Base-by-base conservation (phyloP, 2,888 invertebrate species). In the Yponomeuta cagnagella region DNA sequence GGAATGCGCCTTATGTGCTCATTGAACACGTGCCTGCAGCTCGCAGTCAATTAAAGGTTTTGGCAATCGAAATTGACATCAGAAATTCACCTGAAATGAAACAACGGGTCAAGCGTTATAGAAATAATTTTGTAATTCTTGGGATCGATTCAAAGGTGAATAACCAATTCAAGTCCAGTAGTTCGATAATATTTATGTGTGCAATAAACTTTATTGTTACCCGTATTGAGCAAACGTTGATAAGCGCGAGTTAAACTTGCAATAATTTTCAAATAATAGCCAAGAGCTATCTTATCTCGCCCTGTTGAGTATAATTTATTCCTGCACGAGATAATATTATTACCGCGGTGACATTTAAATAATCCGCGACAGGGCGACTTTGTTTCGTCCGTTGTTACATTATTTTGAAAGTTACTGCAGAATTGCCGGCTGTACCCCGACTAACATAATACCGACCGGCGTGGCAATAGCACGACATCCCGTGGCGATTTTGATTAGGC, bases 281-380 rank as follows among this genome's bases (percentile, higher is more conserved):
- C 43, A 12, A 15, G 15, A 12, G 10, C 43, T 67, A 37, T 43
- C 43, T 67, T 43, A 67, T 43, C 43, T 30, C 6, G 37, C 33
- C 8, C 9, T 15, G 9, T 67, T 67, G 37, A 43, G 43, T 37
- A 33, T 33, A 67, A 67, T 37, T n/a, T 67, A 37, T 37, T n/a
- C 31, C 67, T 9, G 43, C 43, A 37, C 67, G 23, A 67, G 67
- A 67, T 67, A 37, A 67, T 33, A 43, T 30, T 67, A 67, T 67
- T 43, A 8, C 65, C 43, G 43, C 43, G 12, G 15, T 12, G 67
- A 67, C 67, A 67, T 67, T 67, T n/a, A 67, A 67, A 67, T 67
- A 67, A 67, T 67, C 43, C 6, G 67, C 37, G 33, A 67, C 67
- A 37, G 33, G 67, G 33, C 67, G 33, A 67, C 67, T 67, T n/a